Base-by-base conservation (phyloP, 2,888 invertebrate genomes). In the Dioctria linearis region DNA sequence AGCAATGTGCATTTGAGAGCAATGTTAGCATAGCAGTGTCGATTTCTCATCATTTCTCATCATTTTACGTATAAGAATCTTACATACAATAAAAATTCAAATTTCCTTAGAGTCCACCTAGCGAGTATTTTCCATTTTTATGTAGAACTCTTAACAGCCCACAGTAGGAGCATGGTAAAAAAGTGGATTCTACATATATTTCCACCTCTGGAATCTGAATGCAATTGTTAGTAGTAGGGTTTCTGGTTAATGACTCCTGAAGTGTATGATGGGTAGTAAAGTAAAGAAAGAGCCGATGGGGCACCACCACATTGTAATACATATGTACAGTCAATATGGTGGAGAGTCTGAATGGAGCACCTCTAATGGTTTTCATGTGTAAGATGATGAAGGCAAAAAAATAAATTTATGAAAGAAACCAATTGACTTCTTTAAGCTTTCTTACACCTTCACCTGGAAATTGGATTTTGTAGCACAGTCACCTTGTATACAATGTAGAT, bases 201-300 rank as follows among this genome's bases (percentile, higher is more conserved):
- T 75, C 46, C 61, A 75, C 39, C 75, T 5, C 25, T 61, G 40
- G 9, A 40, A 9, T 40, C 39, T 65, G 42, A 61, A 25, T 9
- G 13, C 75, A 61, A 59, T 59, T 43, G 75, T 46, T 59, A 61
- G 61, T 59, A 61, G 61, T 25, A 25, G 25, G 75, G 75, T 61
- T 73, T 75, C 75, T 75, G 75, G 59, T 75, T 75, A 75, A 75
- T 75, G 75, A 75, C 75, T 75, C 61, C 75, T 42, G 11, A 75
- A 59, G 46, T 75, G 75, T 59, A 59, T 61, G 46, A 75, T 59
- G 61, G 59, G 25, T 25, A 2, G 25, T 25, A 59, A 75, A 51
- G 25, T 59, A 75, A 39, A 75, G 40, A 61, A n/a, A 59, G 61
- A 57, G 61, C 61, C 40, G 61, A 13, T 59, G 75, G 59, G 75